Evolutionary conservation across 2,888 invertebrate genomes (phyloP).

Genomic region (Dascillus cervinus): DNA sequence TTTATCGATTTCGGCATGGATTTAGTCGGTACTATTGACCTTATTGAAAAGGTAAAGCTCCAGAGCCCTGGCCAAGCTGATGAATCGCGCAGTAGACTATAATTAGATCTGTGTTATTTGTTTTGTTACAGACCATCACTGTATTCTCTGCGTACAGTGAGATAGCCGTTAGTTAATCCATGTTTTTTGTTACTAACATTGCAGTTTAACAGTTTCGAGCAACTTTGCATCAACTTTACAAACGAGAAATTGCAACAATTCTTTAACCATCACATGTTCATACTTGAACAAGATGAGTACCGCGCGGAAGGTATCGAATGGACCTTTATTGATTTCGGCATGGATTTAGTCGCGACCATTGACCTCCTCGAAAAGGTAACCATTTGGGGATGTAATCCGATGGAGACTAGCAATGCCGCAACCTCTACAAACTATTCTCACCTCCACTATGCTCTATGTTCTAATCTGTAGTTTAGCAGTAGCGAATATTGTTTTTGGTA

Average conservation of each 20-base stretch:
- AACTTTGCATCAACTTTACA: conserved; percentile 73
- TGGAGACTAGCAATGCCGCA: not conserved
- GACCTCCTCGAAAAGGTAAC: conserved; percentile 55
- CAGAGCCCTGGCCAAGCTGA: not conserved
- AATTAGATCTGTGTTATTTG: no score
- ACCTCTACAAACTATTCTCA: no score
- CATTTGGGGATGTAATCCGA: conserved; percentile 18
- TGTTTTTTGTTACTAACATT: not conserved
- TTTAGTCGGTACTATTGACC: conserved; percentile 89
- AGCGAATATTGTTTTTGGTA: conserved; percentile 6
- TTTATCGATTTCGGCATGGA: conserved; percentile 99
- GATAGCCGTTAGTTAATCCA: not conserved
- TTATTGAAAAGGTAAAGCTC: conserved; percentile 82
- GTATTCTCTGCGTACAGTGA: no score
- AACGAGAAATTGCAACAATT: conserved; percentile 73
- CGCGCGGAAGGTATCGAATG: conserved; percentile 67
- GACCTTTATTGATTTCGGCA: conserved; percentile 73
- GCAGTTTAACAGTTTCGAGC: conserved; percentile 65
- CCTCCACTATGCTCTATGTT: no score
- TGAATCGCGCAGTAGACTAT: not conserved
- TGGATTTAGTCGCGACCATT: conserved; percentile 62
- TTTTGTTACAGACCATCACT: no score
- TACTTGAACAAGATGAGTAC: conserved; percentile 72
- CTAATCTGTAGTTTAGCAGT: not conserved
- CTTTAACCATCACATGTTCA: conserved; percentile 77